Conservation (phyloP, 2,797 vertebrate genomes). For the Scomberomorus guttatus region DNA sequence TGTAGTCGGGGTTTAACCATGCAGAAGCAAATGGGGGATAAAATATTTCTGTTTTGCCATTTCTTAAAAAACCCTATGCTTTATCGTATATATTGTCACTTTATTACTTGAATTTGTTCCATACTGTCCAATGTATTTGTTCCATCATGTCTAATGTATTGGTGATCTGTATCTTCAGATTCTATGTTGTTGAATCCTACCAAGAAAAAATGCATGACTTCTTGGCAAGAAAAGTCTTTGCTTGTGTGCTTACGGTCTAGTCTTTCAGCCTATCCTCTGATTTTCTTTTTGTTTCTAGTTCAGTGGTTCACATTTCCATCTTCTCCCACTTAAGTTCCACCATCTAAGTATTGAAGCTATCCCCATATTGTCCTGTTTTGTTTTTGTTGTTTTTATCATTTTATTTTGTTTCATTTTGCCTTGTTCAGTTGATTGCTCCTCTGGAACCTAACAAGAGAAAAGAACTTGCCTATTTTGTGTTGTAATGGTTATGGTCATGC, state of each 20-base stretch:
- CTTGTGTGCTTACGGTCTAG: slow-evolving; percentile 83
- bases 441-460: slow-evolving; percentile 65
- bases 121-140: slow-evolving; percentile 74
- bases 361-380: slow-evolving; percentile 57
- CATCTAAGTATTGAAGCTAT: slow-evolving; percentile 63
- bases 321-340: slow-evolving; percentile 53
- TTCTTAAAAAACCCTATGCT: slow-evolving; percentile 69
- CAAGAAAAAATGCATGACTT: slow-evolving; percentile 85
- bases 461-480: slow-evolving; percentile 80
- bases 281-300: slow-evolving; percentile 62
- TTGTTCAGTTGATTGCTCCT: slow-evolving; percentile 66
- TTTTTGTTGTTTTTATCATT: slow-evolving; percentile 71
- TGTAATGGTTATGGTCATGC: slow-evolving; percentile 78
- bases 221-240: slow-evolving; percentile 81
- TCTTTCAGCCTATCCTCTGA: slow-evolving; percentile 78
- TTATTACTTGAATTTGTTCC: slow-evolving; percentile 83
- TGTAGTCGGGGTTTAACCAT: slow-evolving; percentile 80
- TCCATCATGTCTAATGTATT: slow-evolving; percentile 77
- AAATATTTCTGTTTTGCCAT: slow-evolving; percentile 72
- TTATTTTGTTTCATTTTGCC: slow-evolving; percentile 72
- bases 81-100: slow-evolving; percentile 78
- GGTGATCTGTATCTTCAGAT: slow-evolving; percentile 81
- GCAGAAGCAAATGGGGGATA: slow-evolving; percentile 67
- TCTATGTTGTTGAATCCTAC: slow-evolving; percentile 82
- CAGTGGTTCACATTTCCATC: slow-evolving; percentile 48